Base-by-base conservation (phyloP, 2,113 vertebrate species). In the Pygoscelis antarcticus region DNA sequence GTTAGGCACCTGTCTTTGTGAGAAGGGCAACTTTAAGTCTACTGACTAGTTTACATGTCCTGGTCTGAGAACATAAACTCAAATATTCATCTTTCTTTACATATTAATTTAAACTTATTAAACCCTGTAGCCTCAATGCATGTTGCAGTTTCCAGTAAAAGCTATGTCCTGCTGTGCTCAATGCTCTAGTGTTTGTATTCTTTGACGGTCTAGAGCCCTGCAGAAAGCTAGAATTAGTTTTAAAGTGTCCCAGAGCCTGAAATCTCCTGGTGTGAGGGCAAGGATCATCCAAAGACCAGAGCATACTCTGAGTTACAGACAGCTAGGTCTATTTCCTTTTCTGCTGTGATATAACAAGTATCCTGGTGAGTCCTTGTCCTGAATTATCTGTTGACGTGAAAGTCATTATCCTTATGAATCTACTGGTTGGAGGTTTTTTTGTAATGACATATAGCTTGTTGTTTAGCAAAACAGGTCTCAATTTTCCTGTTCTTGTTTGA, bases 71-170 rank as follows among this genome's bases (percentile, higher is more conserved):
- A 71, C 4, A n/a, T 27, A 3, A 70, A 51, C 14, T 81, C 49
- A 89, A 79, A 27, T 68, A 82, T 57, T 70, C 3, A 29, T 38
- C 9, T 74, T 85, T 77, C 38, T 91, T 77, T 29, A 70, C 1
- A 3, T 47, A 27, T 7, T 68, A 10, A 23, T 76, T 87, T 82
- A 78, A 52, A 47, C 3, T 52, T 55, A 10, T 46, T 38, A 58
- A 71, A 57, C 1, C 3, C 2, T 51, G 1, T 29, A 36, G 2
- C 5, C 8, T 68, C 11, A 78, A 7, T 40, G 7, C 1, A 15
- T 51, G 15, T 16, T 58, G 25, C 30, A 66, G 10, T 78, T 84
- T 60, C 10, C 32, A 34, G 20, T 32, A 49, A 87, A 80, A 83
- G 8, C 6, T 77, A 13, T 42, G 7, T 52, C 8, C 49, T 80